phyloP scores from a whole-genome alignment of 2,113 vertebrate species.

The Ctenomys sociabilis region DNA sequence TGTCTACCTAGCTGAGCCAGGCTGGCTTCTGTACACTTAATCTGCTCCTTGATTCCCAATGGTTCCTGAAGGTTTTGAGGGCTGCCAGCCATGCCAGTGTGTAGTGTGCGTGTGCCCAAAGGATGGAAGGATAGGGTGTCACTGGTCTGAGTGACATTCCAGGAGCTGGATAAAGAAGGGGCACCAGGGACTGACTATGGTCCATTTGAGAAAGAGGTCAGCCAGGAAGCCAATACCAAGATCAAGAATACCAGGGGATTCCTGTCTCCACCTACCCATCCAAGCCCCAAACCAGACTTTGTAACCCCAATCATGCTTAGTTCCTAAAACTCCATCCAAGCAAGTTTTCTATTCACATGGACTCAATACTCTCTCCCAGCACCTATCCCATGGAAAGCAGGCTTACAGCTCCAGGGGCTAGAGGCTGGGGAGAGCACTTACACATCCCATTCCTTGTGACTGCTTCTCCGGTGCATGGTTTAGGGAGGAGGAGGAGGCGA shows the following conservation, averaged over 20 bases:
- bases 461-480: background rate
- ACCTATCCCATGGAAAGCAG: background rate
- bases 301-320: background rate
- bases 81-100: too few relatives aligned
- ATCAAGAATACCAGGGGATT: background rate
- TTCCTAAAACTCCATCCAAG: background rate
- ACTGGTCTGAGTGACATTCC: background rate
- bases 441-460: background rate
- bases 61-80: background rate
- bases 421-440: background rate
- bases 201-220: background rate
- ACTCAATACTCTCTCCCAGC: background rate
- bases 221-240: background rate
- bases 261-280: background rate
- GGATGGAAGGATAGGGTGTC: background rate
- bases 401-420: background rate
- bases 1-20: background rate
- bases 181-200: background rate
- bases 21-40: background rate
- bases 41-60: background rate
- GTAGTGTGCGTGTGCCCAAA: background rate
- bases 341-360: conserved; percentile 1
- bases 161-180: background rate
- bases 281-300: background rate
- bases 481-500: background rate